Evolutionary conservation across 2,888 invertebrate species (phyloP).

Genomic region (Callosobruchus maculatus): DNA sequence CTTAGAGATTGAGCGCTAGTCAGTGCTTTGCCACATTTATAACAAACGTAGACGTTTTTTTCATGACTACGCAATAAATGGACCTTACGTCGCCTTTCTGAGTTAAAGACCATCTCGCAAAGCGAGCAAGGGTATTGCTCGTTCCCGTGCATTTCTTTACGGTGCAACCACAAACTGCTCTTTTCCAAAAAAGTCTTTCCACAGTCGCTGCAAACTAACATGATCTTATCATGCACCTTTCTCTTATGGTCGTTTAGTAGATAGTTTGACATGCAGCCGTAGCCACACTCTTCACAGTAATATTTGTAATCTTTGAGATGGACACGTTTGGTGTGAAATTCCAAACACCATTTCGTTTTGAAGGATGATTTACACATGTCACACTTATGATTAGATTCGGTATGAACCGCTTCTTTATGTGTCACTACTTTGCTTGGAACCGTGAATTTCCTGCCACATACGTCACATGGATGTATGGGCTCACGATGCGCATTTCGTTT

Average conservation of each 20-base stretch:
- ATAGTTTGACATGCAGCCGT: background rate
- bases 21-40: background rate
- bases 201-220: background rate
- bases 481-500: background rate
- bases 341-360: background rate
- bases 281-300: background rate
- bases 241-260: background rate
- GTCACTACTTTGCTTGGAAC: background rate
- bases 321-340: background rate
- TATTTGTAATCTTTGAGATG: background rate
- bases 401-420: background rate
- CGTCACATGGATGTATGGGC: background rate
- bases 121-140: background rate
- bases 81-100: too few species aligned
- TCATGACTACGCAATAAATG: background rate
- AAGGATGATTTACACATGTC: background rate
- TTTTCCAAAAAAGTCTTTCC: background rate
- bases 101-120: background rate
- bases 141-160: background rate
- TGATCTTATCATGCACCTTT: background rate
- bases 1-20: background rate
- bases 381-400: background rate
- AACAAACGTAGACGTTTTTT: background rate
- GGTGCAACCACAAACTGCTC: background rate
- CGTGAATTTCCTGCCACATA: background rate